Percentiles rank a stretch among this genome's conserved stretches.
Conservation (phyloP, 2,113 vertebrate genomes). For the Kobus ellipsiprymnus region DNA sequence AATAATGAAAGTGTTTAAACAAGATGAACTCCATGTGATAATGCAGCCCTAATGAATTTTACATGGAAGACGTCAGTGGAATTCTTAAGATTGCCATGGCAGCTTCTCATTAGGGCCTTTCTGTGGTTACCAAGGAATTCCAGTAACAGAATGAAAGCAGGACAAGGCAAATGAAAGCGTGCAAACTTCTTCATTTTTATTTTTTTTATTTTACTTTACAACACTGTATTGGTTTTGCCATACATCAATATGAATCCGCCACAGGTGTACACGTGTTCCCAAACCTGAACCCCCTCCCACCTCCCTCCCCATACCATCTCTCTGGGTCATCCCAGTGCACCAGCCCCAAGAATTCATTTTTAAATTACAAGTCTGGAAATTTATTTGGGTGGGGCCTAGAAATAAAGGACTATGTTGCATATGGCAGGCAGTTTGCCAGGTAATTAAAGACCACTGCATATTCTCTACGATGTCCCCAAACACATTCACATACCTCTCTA, state of each 20-base stretch:
- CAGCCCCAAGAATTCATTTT: neutral
- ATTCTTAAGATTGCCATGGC: neutral
- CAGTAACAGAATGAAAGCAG: neutral
- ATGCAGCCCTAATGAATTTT: neutral
- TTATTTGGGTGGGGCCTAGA: neutral
- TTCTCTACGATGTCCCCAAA: neutral
- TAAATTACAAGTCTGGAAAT: neutral
- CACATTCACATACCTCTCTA: neutral
- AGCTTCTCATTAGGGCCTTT: neutral
- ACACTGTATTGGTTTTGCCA: too few species aligned
- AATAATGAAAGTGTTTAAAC: neutral
- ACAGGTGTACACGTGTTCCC: fast-evolving
- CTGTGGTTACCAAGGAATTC: neutral
- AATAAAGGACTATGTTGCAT: neutral
- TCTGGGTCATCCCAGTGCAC: too few species aligned
- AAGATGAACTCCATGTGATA: neutral
- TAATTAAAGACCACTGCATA: neutral
- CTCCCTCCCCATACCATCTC: too few species aligned
- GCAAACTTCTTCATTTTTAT: neutral
- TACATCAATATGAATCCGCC: too few species aligned
- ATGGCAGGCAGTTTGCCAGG: neutral
- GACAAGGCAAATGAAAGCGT: neutral
- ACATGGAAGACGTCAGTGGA: neutral
- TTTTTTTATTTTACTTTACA: neutral
- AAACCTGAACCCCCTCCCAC: too few species aligned